phyloP scores from a whole-genome alignment of 2,113 vertebrate species.

The Pungitius pungitius region DNA sequence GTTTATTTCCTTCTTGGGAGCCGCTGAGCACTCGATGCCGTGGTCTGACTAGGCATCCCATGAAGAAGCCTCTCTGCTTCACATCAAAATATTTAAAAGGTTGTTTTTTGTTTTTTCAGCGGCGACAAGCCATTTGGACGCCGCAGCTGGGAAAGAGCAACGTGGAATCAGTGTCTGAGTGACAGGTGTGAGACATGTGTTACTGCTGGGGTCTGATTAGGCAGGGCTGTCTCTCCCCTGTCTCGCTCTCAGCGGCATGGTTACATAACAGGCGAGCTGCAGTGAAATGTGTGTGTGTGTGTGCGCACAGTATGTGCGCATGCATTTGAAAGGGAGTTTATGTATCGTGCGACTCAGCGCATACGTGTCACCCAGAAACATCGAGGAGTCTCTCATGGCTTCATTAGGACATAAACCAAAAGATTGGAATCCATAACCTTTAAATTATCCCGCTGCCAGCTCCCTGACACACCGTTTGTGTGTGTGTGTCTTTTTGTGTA shows the following conservation, averaged over 20 bases:
- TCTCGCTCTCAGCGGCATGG: conserved; percentile 21
- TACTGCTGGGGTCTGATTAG: conserved; percentile 51
- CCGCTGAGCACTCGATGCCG: neutral
- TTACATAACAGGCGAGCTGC: conserved; percentile 61
- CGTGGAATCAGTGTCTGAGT: conserved; percentile 42
- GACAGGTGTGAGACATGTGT: conserved; percentile 46
- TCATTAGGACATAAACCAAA: conserved; percentile 60
- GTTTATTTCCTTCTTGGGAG: neutral
- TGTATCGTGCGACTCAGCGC: conserved; percentile 29
- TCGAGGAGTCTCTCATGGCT: conserved; percentile 60
- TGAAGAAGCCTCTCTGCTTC: conserved; percentile 1
- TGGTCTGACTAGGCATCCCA: conserved; percentile 8
- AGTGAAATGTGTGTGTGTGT: conserved; percentile 20
- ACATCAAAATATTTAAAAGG: conserved; percentile 19
- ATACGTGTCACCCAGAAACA: conserved; percentile 60
- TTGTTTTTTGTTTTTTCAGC: conserved; percentile 2
- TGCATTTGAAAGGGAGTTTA: conserved; percentile 8
- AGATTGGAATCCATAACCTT: conserved; percentile 53
- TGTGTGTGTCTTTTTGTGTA: neutral
- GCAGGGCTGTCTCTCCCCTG: conserved; percentile 12
- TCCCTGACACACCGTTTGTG: neutral
- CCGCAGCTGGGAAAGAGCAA: conserved; percentile 49
- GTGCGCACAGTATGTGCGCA: conserved; percentile 3
- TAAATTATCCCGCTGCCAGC: conserved; percentile 40
- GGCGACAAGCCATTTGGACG: conserved; percentile 36